Percentiles rank a stretch among this genome's conserved stretches.
phyloP scores from a whole-genome alignment of 2,888 invertebrate genomes.

The Parnassius mnemosyne region DNA sequence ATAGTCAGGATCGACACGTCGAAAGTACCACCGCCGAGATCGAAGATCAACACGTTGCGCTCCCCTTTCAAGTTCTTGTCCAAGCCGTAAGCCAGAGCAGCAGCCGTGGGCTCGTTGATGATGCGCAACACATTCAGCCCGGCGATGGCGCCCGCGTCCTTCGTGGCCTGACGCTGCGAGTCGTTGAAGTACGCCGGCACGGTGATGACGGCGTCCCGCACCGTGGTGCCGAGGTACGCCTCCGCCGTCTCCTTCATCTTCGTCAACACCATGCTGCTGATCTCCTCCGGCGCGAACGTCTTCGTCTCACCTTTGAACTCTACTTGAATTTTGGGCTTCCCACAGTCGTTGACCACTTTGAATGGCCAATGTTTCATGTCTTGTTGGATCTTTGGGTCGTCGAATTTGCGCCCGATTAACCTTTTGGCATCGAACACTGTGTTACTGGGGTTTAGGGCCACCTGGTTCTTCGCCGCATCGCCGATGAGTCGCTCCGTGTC shows the following conservation, averaged over 20 bases:
- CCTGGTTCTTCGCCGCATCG: conserved; percentile 93
- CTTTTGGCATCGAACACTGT: conserved; percentile 90
- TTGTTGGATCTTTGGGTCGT: conserved; percentile 86
- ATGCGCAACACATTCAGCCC: conserved; percentile 90
- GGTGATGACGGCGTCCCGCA: conserved; percentile 88
- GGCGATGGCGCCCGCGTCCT: conserved; percentile 89
- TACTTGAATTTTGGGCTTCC: conserved; percentile 85
- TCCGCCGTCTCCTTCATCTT: conserved; percentile 84
- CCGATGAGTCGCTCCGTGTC: conserved; percentile 91
- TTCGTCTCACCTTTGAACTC: conserved; percentile 84
- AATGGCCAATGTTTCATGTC: conserved; percentile 93
- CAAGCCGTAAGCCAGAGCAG: conserved; percentile 85
- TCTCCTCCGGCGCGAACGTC: conserved; percentile 84
- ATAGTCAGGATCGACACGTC: conserved; percentile 92
- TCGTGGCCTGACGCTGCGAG: conserved; percentile 88
- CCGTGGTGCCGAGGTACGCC: conserved; percentile 83
- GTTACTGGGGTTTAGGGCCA: conserved; percentile 87
- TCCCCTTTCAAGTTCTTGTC: conserved; percentile 83
- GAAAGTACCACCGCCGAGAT: conserved; percentile 85
- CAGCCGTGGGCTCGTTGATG: conserved; percentile 91
- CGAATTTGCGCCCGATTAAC: conserved; percentile 89
- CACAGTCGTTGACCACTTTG: conserved; percentile 82
- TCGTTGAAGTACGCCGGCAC: conserved; percentile 91
- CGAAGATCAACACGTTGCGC: conserved; percentile 84
- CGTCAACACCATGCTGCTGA: conserved; percentile 84